Base-by-base conservation (phyloP, 2,797 vertebrate genomes). In the Anomalospiza imberbis region DNA sequence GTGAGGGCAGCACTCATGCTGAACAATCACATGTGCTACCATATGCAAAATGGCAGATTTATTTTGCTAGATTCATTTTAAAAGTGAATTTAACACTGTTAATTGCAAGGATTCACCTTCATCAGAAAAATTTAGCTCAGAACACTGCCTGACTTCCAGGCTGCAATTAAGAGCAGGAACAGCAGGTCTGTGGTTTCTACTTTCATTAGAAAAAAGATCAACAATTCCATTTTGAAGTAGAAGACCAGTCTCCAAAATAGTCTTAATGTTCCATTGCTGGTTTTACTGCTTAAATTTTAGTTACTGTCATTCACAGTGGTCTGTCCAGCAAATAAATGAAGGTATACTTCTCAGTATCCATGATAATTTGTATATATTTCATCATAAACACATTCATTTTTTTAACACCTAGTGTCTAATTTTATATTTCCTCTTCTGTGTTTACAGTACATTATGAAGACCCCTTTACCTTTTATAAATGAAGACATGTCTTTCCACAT, bases 61-160 rank as follows among this genome's bases (percentile, higher is more conserved):
- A 13, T 61, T 66, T 45, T 61, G 2, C 17, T 44, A 79, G 32
- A 44, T 48, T 54, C 61, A 48, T 71, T 50, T 3, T 42, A 54
- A 62, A n/a, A 48, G 13, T 54, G 13, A 85, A 80, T 75, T 92
- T 57, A 65, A 8, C 18, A 50, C n/a, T 62, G 40, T 19, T 91
- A 85, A 88, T 88, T 90, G 47, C 36, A 88, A 91, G 26, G n/a
- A 94, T 71, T 90, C 76, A 81, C 88, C 73, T 94, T 94, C 62
- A 55, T 82, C 29, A 51, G 61, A 78, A 42, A 85, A 77, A 83
- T 29, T 42, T 58, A 47, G 8, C 76, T 80, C 6, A 0, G 70
- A 95, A 78, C 10, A 18, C 15, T 68, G 34, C 31, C 54, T 40
- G 54, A 13, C 14, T 89, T 94, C 57, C 53, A 87, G 38, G 32